phyloP scores from a whole-genome alignment of 2,888 invertebrate species.

The Lasiommata megera region DNA sequence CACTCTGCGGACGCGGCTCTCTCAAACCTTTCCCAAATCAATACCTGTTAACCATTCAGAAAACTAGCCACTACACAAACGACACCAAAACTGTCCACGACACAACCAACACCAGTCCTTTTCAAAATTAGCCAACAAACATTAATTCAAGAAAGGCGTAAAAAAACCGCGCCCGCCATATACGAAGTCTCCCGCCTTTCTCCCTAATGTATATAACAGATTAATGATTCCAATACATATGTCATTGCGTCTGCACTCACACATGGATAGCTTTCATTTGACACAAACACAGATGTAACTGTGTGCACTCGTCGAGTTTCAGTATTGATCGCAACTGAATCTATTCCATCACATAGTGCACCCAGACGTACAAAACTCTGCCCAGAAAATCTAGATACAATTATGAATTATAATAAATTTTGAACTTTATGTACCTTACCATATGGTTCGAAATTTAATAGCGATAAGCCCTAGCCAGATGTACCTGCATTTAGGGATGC shows the following conservation, averaged over 20 bases:
- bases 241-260: constrained; percentile 9
- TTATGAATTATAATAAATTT: not conserved
- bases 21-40: too few species aligned
- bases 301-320: constrained; percentile 18
- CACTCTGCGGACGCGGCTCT: too few species aligned
- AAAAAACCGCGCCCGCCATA: too few species aligned
- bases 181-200: too few species aligned
- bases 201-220: too few species aligned
- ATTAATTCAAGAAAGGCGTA: too few species aligned
- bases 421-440: not conserved
- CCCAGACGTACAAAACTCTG: constrained; percentile 26
- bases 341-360: constrained; percentile 24
- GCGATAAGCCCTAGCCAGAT: not conserved
- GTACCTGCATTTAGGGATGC: constrained; percentile 7
- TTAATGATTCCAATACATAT: too few species aligned
- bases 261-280: constrained; percentile 10
- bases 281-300: constrained; percentile 12
- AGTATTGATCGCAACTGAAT: constrained; percentile 32
- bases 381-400: not conserved
- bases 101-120: too few species aligned
- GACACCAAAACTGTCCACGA: too few species aligned
- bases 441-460: not conserved
- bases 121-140: too few species aligned
- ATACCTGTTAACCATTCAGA: too few species aligned
- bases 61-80: too few species aligned